phyloP scores from a whole-genome alignment of 2,888 invertebrate genomes.

The Scaptomyza caliginosa region DNA sequence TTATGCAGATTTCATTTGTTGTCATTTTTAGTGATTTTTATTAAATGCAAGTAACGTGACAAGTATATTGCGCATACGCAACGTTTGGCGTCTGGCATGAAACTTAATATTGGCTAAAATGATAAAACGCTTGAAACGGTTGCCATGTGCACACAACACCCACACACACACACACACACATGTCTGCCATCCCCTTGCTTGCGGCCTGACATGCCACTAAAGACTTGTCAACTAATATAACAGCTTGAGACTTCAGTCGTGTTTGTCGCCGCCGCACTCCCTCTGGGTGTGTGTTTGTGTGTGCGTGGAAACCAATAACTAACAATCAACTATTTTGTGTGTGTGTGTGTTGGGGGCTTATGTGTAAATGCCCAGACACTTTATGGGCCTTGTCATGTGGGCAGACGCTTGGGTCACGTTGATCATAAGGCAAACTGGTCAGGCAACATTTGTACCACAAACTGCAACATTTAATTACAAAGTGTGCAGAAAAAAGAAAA shows the following conservation, averaged over 20 bases:
- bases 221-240: conserved; percentile 72
- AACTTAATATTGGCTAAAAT: conserved; percentile 66
- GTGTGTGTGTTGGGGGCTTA: conserved; percentile 7
- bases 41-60: conserved; percentile 72
- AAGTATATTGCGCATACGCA: conserved; percentile 76
- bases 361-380: conserved; percentile 43
- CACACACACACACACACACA: not conserved
- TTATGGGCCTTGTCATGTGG: conserved; percentile 69
- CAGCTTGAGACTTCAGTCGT: conserved; percentile 63
- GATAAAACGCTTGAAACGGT: conserved; percentile 32
- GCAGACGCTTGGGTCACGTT: conserved; percentile 64
- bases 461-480: conserved; percentile 70
- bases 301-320: conserved; percentile 68
- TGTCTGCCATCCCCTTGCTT: not conserved
- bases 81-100: conserved; percentile 40
- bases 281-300: conserved; percentile 14
- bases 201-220: conserved; percentile 1
- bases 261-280: conserved; percentile 10
- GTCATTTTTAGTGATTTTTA: conserved; percentile 77
- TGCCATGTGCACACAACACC: conserved; percentile 35
- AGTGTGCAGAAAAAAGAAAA: conserved; percentile 41
- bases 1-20: conserved; percentile 73
- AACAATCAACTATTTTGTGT: conserved; percentile 62
- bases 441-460: conserved; percentile 64
- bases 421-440: conserved; percentile 59